Conservation (phyloP, 2,888 invertebrate genomes). For the Plutella xylostella region DNA sequence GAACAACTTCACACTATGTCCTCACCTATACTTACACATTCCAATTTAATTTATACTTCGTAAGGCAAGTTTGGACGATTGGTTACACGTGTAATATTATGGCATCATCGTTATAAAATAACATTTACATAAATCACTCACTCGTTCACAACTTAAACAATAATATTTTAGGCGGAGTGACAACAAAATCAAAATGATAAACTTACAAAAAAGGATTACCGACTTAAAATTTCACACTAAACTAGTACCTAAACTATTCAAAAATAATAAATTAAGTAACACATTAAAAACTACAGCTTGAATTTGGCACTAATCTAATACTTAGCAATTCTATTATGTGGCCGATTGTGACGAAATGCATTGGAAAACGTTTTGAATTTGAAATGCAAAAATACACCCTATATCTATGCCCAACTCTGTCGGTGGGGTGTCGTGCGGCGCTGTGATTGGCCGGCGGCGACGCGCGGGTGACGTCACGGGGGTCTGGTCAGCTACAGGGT, state of each 20-base stretch:
- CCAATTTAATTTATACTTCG: background rate
- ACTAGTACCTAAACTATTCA: constrained; percentile 22
- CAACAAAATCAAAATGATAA: constrained; percentile 27
- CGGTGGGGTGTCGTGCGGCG: constrained; percentile 4
- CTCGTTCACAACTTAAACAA: constrained; percentile 10
- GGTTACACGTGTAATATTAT: background rate
- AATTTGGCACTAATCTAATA: constrained; percentile 63
- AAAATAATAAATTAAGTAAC: constrained; percentile 65
- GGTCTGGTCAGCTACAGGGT: background rate
- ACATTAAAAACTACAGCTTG: constrained; percentile 33
- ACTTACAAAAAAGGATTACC: constrained; percentile 1
- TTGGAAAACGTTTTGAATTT: constrained; percentile 12
- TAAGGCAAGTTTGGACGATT: constrained; percentile 19
- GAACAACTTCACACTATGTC: background rate
- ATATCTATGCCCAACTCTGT: constrained; percentile 5
- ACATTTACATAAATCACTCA: background rate
- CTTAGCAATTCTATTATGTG: constrained; percentile 22
- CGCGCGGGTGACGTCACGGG: constrained; percentile 5
- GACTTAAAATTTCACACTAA: constrained; percentile 12
- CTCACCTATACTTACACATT: background rate
- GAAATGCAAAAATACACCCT: constrained; percentile 2
- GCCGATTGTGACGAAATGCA: constrained; percentile 26
- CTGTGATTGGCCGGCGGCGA: constrained; percentile 6
- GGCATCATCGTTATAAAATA: background rate
- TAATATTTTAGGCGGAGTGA: constrained; percentile 47